Percentiles rank a stretch among this genome's conserved stretches.
Evolutionary conservation across 2,113 vertebrate genomes (phyloP).

Genomic region (Natator depressus): DNA sequence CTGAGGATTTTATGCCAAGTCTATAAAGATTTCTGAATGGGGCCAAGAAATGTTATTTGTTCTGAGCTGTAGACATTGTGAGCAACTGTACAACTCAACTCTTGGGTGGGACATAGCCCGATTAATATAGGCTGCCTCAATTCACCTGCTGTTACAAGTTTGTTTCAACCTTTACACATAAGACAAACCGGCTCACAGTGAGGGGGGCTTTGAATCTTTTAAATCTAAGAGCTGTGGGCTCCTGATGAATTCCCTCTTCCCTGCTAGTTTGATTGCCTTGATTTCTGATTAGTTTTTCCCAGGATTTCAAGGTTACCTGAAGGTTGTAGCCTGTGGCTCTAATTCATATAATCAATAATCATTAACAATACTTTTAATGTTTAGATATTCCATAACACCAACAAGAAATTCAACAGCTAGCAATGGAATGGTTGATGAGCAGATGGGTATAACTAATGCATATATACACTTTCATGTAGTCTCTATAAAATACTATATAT

Average conservation of each 20-base stretch:
- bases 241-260: neutral
- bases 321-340: neutral
- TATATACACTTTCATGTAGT: neutral
- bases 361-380: neutral
- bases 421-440: neutral
- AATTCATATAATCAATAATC: neutral
- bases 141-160: neutral
- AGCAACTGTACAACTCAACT: neutral
- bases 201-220: neutral
- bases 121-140: neutral
- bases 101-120: neutral
- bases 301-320: neutral
- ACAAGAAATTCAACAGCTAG: neutral
- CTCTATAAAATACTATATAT: neutral
- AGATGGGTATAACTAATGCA: neutral
- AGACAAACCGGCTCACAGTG: neutral
- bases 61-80: neutral
- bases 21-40: neutral
- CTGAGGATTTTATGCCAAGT: neutral
- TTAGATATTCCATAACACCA: neutral
- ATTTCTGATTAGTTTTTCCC: neutral
- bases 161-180: neutral
- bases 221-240: neutral
- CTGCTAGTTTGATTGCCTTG: neutral
- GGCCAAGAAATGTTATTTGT: neutral